These are phyloP conservation scores for Oreotrochilus melanogaster DNA, from an alignment of 2,113 vertebrate species.

Conservation along the genomic window DNA sequence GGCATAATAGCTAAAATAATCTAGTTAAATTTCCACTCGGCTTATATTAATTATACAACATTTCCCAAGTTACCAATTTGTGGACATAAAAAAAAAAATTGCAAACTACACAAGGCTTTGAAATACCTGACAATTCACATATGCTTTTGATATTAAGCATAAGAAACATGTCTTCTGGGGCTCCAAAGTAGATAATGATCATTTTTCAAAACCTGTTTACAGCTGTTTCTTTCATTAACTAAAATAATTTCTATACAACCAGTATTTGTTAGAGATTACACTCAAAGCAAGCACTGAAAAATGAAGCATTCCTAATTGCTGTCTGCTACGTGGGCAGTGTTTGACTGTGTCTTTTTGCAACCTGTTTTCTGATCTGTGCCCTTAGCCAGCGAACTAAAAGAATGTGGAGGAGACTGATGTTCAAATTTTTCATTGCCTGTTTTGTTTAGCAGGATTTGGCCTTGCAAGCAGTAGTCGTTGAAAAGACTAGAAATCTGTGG, in stretches of 20 bases:
- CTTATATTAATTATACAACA: neutral
- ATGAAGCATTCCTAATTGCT: neutral
- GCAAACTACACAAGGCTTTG: neutral
- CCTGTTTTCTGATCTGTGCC: neutral
- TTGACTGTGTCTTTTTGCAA: neutral
- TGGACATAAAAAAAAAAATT: neutral
- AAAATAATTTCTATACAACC: neutral
- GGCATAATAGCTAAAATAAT: neutral
- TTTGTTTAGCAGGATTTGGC: neutral
- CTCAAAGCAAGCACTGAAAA: neutral
- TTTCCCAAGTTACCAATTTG: neutral
- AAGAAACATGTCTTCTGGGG: neutral
- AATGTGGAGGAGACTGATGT: neutral
- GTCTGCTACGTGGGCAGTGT: neutral
- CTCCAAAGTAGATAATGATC: neutral
- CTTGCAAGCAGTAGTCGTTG: neutral
- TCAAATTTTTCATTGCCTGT: neutral
- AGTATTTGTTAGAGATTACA: neutral
- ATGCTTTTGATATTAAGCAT: neutral
- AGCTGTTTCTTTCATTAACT: neutral
- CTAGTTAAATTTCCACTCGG: neutral
- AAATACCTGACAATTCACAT: neutral
- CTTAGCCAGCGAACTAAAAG: neutral
- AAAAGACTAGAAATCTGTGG: neutral
- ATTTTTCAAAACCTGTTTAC: neutral